Evolutionary conservation across 2,113 vertebrate species (phyloP), one percentile per base, ranked within the genome.

Genomic region (Lophius piscatorius): DNA sequence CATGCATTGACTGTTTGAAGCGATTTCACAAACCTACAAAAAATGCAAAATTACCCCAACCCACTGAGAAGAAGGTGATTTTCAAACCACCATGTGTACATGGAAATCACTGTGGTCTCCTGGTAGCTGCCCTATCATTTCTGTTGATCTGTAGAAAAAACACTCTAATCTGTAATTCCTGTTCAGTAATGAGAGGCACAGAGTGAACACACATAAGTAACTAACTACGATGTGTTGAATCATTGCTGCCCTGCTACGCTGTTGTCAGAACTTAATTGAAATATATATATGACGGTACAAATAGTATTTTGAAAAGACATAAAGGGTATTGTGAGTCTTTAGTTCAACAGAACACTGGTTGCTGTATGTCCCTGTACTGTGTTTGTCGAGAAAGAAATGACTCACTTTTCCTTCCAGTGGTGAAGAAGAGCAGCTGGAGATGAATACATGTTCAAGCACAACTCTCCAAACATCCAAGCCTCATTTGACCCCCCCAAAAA

Each of bases 391-490:
- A 24, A 59, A 51, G 14, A 47, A 56, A 9, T 63, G 66, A 72
- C 48, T 72, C 50, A 59, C 22, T 65, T 65, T 11, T 22, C 82
- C 82, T 66, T 63, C 82, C 36, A 70, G 65, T 80, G 79, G 79
- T 63, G 56, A 61, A 29, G 2, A 48, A 16, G 5, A 40, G 54
- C 40, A 58, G 42, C 9, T 44, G 40, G 31, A 46, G 35, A 40
- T 12, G 4, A 38, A 46, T 26, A 13, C 9, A 22, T 5, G 9
- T 22, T 66, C 42, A 58, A 45, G 51, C 26, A 40, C 31, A 33
- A 24, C 18, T 40, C 14, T 45, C 5, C 0, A 0, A 29, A 45
- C 45, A 16, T 13, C n/a, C n/a, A n/a, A n/a, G n/a, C n/a, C n/a
- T n/a, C n/a, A n/a, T n/a, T n/a, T n/a, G n/a, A n/a, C n/a, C n/a